Evolutionary conservation across 2,888 invertebrate species (phyloP), one percentile per base, ranked within the genome.

Genomic region (Sarcophaga caerulescens): DNA sequence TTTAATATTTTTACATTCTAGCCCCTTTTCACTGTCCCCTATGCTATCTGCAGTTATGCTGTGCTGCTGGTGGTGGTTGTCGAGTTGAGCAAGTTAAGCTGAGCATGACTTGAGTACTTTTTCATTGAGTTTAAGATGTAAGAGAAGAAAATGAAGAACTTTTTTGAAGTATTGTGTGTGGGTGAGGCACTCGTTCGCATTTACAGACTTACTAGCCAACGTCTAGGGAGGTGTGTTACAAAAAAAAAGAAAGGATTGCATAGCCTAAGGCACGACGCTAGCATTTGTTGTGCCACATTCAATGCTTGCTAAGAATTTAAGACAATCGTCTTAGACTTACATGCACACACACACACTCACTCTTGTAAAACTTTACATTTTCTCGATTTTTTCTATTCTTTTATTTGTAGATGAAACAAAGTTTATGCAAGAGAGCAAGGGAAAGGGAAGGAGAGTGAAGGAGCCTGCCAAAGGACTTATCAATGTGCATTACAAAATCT

Each of bases 241-340:
- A 14, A 47, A 47, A 12, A 47, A 52, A 52, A 52, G 17, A 52
- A 52, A 17, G 17, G 12, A 52, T 14, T 14, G 4, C 12, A 0
- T 17, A 3, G 52, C 52, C 52, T 35, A 35, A 35, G 8, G 52
- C 66, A 35, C 35, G 8, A 17, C 66, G n/a, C 11, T n/a, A 66
- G 19, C 66, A 45, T 45, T 66, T 66, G 44, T 66, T 35, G 35
- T 66, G 65, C 44, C 44, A 66, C 35, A 35, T 66, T 66, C 19
- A 66, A 66, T 17, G 17, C 12, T 17, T 14, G 52, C 52, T 44
- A 66, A 66, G 66, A 45, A 4, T 66, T n/a, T 44, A 66, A 66
- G 66, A 66, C 66, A 66, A 66, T 66, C 35, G 19, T 66, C 66
- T 45, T 66, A 66, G 19, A 66, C 66, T 12, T 52, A 17, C 1